These are phyloP conservation scores for Liasis olivaceus DNA, from an alignment of 2,797 vertebrate genomes.

Conservation along the genomic window DNA sequence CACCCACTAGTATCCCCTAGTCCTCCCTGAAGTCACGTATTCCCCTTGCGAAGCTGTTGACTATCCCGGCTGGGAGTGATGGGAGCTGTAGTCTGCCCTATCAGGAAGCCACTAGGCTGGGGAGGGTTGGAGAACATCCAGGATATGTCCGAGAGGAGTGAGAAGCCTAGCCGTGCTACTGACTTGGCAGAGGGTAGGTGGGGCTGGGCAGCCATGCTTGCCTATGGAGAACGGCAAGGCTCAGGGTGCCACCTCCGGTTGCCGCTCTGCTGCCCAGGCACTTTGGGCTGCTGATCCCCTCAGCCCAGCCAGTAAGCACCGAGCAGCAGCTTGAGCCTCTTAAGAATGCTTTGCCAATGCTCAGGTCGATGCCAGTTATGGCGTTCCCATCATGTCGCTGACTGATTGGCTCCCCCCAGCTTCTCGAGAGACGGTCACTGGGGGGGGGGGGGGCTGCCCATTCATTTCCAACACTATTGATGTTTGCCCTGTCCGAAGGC, in stretches of 20 bases:
- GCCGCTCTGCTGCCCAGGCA: conserved; percentile 70
- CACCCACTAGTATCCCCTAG: too few species aligned
- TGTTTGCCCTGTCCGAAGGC: background rate
- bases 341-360: background rate
- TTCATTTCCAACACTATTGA: conserved; percentile 6
- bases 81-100: too few species aligned
- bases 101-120: too few species aligned
- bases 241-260: conserved; percentile 44
- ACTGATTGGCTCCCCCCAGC: background rate
- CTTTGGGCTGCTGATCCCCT: conserved; percentile 53
- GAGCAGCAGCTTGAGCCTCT: conserved; percentile 33
- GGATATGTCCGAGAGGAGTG: too few species aligned
- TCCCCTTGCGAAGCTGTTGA: too few species aligned
- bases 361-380: conserved; percentile 40
- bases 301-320: conserved; percentile 60
- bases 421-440: background rate
- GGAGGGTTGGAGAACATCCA: too few species aligned
- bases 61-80: too few species aligned
- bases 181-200: background rate
- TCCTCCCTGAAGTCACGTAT: too few species aligned
- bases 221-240: background rate
- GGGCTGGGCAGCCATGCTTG: background rate
- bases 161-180: too few species aligned
- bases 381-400: background rate
- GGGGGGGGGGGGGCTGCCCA: background rate